Conservation (phyloP, 2,797 vertebrate species). For the Urosaurus nigricauda region DNA sequence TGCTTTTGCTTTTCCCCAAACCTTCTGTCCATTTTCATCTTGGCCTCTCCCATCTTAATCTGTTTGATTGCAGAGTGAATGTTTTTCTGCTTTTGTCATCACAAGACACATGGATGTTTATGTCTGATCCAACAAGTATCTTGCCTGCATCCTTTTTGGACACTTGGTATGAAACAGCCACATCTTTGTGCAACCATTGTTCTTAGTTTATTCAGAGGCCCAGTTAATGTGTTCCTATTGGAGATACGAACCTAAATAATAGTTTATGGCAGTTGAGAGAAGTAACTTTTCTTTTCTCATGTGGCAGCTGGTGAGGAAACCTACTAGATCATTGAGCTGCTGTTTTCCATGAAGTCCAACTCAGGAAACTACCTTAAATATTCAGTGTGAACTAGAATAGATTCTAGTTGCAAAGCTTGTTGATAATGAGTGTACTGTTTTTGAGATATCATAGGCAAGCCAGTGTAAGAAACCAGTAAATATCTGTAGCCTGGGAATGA, state of each 20-base stretch:
- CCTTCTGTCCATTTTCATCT: not conserved
- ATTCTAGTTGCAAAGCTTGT: not conserved
- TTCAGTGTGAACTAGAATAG: not conserved
- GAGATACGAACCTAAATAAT: not conserved
- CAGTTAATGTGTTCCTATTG: not conserved
- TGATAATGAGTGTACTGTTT: not conserved
- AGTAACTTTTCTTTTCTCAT: not conserved
- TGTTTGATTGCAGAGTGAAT: conserved; percentile 6
- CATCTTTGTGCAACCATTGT: conserved; percentile 59
- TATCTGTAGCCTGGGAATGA: not conserved
- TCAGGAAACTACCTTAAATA: not conserved
- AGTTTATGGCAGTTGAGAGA: not conserved
- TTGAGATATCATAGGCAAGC: not conserved
- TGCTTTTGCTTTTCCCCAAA: not conserved
- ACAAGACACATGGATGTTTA: not conserved
- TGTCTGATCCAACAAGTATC: not conserved
- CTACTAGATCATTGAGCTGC: not conserved
- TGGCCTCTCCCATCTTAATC: not conserved
- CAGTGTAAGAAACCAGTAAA: not conserved
- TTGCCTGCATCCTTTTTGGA: not conserved
- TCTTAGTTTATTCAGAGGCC: not conserved
- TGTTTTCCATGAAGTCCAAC: not conserved
- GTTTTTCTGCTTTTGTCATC: conserved; percentile 28
- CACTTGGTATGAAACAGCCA: conserved; percentile 59
- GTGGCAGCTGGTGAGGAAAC: not conserved